A percentile compares a stretch with the other conserved stretches of the same genome.
Conservation (phyloP, 2,888 invertebrate genomes). For the Nomada fucata region DNA sequence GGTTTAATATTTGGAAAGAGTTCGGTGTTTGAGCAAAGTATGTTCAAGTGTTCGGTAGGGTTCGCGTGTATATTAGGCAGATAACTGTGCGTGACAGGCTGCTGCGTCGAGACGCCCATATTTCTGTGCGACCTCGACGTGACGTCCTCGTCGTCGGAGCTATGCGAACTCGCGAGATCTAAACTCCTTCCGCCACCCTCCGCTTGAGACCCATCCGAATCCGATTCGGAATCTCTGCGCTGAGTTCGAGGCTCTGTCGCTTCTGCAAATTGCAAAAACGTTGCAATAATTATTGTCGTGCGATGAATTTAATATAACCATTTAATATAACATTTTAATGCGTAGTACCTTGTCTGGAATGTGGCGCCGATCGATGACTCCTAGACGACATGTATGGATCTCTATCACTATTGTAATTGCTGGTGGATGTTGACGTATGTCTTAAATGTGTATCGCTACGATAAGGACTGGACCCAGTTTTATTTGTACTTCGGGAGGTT, state of each 20-base stretch:
- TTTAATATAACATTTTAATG: neutral
- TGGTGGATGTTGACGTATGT: slow-evolving; percentile 94
- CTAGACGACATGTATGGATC: slow-evolving; percentile 81
- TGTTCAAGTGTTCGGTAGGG: slow-evolving; percentile 80
- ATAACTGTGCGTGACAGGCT: slow-evolving; percentile 83
- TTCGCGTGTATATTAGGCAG: slow-evolving; percentile 86
- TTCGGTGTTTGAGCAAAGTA: slow-evolving; percentile 86
- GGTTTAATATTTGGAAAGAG: slow-evolving; percentile 89
- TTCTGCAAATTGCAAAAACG: slow-evolving; percentile 54
- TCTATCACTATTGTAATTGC: slow-evolving; percentile 90
- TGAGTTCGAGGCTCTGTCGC: slow-evolving; percentile 80
- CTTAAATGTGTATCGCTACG: slow-evolving; percentile 93
- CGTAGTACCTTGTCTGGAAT: slow-evolving; percentile 76
- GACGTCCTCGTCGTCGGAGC: slow-evolving; percentile 92
- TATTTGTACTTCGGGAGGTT: slow-evolving; percentile 96
- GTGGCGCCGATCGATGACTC: slow-evolving; percentile 76
- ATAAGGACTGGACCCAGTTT: slow-evolving; percentile 97
- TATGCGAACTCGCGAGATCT: slow-evolving; percentile 97
- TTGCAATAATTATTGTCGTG: neutral
- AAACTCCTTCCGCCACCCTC: slow-evolving; percentile 91
- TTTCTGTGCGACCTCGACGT: slow-evolving; percentile 82
- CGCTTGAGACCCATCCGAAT: slow-evolving; percentile 89
- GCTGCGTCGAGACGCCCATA: slow-evolving; percentile 81
- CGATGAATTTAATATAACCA: too few relatives aligned
- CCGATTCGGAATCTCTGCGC: slow-evolving; percentile 90